Evolutionary conservation across 2,888 invertebrate species (phyloP).

Genomic region (Pardosa pseudoannulata): DNA sequence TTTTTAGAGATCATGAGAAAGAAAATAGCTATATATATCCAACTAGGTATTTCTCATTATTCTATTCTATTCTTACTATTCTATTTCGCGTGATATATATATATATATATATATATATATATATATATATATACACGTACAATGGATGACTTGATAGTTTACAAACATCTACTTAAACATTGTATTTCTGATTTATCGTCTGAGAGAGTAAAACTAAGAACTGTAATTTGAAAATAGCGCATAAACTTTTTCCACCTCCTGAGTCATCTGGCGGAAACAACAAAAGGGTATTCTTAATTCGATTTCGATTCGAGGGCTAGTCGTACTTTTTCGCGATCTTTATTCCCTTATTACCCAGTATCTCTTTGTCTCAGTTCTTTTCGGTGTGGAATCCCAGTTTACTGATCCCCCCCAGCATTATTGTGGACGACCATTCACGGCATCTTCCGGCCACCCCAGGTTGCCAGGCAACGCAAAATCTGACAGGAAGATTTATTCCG

Average conservation of each 20-base stretch:
- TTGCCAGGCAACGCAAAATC: slow-evolving; percentile 67
- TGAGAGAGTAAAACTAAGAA: too few species aligned
- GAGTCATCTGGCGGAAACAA: slow-evolving; percentile 34
- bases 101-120: too few species aligned
- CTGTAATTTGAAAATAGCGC: neutral
- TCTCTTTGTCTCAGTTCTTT: slow-evolving; percentile 61
- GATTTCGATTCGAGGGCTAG: slow-evolving; percentile 51
- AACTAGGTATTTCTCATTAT: too few species aligned
- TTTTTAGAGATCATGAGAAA: too few species aligned
- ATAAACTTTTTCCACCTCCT: slow-evolving; percentile 11
- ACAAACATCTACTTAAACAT: too few species aligned
- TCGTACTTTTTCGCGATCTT: slow-evolving; percentile 39
- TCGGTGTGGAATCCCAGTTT: slow-evolving; percentile 65
- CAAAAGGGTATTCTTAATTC: slow-evolving; percentile 61
- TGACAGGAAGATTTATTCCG: slow-evolving; percentile 72
- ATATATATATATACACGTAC: too few species aligned
- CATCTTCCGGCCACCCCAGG: slow-evolving; percentile 59
- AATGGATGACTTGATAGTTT: too few species aligned
- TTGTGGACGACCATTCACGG: slow-evolving; percentile 70
- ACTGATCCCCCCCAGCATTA: slow-evolving; percentile 68
- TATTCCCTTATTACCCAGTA: slow-evolving; percentile 66
- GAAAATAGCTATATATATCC: too few species aligned
- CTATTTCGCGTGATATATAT: too few species aligned
- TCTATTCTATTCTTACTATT: too few species aligned
- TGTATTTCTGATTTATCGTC: too few species aligned